Conservation (phyloP, 1,140 invertebrate species). For the Euwallacea fornicatus region DNA sequence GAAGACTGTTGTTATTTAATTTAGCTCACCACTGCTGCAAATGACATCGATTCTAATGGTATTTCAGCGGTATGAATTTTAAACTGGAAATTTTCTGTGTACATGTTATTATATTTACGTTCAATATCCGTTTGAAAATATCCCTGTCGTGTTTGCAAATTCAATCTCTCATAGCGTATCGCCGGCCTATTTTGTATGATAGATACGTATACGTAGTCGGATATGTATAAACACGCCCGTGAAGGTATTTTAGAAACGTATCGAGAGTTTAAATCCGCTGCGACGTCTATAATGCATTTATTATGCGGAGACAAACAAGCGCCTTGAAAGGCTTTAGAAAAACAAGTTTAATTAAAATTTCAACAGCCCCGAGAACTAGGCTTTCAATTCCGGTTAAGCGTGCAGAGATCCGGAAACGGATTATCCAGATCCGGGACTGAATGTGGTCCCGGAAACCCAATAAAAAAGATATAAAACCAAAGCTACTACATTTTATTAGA, state of each 20-base stretch:
- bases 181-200: not conserved
- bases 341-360: slow-evolving; percentile 2
- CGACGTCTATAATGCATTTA: not conserved
- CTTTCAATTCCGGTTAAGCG: slow-evolving; percentile 6
- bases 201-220: no score
- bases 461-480: slow-evolving; percentile 22
- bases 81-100: slow-evolving; percentile 1
- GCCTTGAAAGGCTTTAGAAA: no score
- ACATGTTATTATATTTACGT: slow-evolving; percentile 1
- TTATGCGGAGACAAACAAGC: no score
- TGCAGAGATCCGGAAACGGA: slow-evolving; percentile 10
- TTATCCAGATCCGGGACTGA: slow-evolving; percentile 13
- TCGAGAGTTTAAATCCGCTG: not conserved
- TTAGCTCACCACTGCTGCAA: no score
- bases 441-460: slow-evolving; percentile 5
- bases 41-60: no score
- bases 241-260: no score
- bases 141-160: slow-evolving; percentile 1
- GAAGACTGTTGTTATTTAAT: no score
- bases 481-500: slow-evolving; percentile 22
- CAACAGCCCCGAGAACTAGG: not conserved
- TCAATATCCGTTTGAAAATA: slow-evolving; percentile 6
- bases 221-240: no score
- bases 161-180: not conserved
- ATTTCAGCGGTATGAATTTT: not conserved